Percentiles rank a stretch among this genome's conserved stretches.
These are phyloP conservation scores for Ibidorhyncha struthersii DNA, from an alignment of 2,113 vertebrate genomes.

Conservation along the genomic window DNA sequence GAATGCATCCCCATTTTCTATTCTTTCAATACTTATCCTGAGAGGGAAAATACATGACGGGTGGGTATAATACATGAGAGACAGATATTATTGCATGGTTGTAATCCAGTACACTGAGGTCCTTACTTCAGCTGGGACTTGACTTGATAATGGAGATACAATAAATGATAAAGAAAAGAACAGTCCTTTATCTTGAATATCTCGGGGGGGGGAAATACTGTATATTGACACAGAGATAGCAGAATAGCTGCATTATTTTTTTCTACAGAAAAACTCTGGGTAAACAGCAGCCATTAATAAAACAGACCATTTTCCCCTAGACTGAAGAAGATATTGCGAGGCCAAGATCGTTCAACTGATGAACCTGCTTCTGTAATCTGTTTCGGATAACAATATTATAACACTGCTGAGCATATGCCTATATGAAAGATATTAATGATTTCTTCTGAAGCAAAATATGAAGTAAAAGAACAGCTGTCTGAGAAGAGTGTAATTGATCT, in stretches of 20 bases:
- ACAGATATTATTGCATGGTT: neutral
- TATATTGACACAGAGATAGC: neutral
- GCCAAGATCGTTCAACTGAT: slow-evolving; percentile 8
- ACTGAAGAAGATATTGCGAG: neutral
- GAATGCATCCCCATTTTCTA: neutral
- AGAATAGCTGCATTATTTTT: neutral
- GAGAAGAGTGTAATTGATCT: neutral
- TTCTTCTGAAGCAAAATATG: neutral
- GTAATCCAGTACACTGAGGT: neutral
- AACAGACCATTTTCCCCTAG: neutral
- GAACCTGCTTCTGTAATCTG: neutral
- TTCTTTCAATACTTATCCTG: neutral
- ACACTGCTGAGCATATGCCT: neutral
- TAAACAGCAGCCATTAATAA: slow-evolving; percentile 19
- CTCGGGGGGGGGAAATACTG: neutral
- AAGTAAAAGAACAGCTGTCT: neutral
- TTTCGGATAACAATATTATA: neutral
- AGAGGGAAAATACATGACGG: neutral
- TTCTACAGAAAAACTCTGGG: neutral
- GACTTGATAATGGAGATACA: neutral
- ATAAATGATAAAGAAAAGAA: neutral
- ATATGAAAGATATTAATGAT: neutral
- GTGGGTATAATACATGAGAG: neutral
- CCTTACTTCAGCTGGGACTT: neutral
- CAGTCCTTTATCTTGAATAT: neutral